These are phyloP conservation scores for Hassar affinis DNA, from an alignment of 2,113 vertebrate genomes.

Conservation along the genomic window DNA sequence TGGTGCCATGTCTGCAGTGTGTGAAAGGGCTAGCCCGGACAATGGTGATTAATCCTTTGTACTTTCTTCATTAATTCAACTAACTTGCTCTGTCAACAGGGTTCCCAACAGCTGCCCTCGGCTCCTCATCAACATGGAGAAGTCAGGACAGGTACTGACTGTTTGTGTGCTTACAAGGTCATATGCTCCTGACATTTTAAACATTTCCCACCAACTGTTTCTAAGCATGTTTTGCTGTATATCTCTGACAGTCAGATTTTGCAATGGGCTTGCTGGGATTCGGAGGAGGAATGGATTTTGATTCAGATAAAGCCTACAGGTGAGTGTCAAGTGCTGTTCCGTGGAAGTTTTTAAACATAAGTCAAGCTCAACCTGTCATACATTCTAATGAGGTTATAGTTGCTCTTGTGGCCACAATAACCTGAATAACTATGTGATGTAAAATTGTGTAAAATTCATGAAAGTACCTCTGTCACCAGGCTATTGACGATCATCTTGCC, in stretches of 20 bases:
- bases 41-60: background rate
- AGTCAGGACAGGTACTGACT: constrained; percentile 78
- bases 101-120: constrained; percentile 82
- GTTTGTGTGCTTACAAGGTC: background rate
- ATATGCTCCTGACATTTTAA: background rate
- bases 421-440: background rate
- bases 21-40: background rate
- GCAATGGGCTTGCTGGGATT: constrained; percentile 82
- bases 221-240: background rate
- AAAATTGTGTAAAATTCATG: background rate
- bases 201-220: background rate
- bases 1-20: background rate
- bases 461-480: background rate
- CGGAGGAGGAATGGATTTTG: constrained; percentile 88
- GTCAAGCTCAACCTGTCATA: background rate
- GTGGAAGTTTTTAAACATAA: background rate
- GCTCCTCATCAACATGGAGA: constrained; percentile 92
- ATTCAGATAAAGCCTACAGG: constrained; percentile 93
- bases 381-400: background rate
- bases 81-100: constrained; percentile 59
- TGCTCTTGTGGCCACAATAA: background rate
- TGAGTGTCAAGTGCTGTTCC: constrained; percentile 48
- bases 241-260: constrained; percentile 72
- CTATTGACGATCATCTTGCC: background rate
- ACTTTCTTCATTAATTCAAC: background rate